Evolutionary conservation across 2,888 invertebrate genomes (phyloP), one percentile per base, ranked within the genome.

Genomic region (Chironomus tentans): DNA sequence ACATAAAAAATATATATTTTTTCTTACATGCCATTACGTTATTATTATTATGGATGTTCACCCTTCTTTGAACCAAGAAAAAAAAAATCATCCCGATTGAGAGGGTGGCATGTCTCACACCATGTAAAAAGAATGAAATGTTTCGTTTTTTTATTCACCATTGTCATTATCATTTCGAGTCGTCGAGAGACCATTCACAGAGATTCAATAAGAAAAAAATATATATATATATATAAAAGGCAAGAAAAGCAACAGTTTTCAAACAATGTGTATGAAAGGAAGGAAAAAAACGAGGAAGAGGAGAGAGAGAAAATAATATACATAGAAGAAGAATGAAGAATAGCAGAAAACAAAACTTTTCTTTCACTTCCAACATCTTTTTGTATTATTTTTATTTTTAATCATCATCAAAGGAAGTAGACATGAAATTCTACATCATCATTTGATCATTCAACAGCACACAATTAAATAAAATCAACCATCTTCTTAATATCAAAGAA

Each of bases 211-310:
- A 56, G 56, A 15, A 18, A 56, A 12, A n/a, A 56, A 28, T 24
- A 24, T n/a, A n/a, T n/a, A n/a, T n/a, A n/a, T n/a, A 24, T 3
- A 50, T 6, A 56, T 15, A 4, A 15, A 56, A 56, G 48, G 56
- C 13, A 50, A 61, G 24, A 24, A 72, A 50, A 73, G 72, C 72
- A 73, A 73, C 72, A 73, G 72, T 62, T 73, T 73, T 62, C 72
- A 73, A 62, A n/a, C 18, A 38, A 28, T 70, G 70, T 71, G 71
- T 71, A 48, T 56, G 50, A 73, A 73, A 22, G 22, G 72, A 65
- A 65, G 18, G 28, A 13, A n/a, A 50, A 73, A 38, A 70, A 71
- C 7, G 70, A 47, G 56, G 50, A 50, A 48, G 71, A 71, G 48
- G 22, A 38, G 50, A 71, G 38, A 38, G n/a, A n/a, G n/a, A n/a